Conservation (phyloP, 2,797 vertebrate species). For the Lepilemur septentrionalis region DNA sequence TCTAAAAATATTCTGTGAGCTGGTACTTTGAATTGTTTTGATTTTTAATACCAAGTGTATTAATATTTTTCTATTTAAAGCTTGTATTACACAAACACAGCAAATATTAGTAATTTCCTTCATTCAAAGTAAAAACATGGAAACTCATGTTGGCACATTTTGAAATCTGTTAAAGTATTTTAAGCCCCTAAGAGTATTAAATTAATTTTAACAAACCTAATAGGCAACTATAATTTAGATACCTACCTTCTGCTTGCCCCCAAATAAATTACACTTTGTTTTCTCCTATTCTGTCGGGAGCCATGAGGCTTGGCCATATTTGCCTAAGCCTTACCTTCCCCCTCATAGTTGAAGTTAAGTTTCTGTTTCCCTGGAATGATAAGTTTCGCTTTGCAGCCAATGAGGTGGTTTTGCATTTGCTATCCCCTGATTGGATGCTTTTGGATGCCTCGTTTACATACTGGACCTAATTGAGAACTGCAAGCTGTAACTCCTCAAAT, state of each 20-base stretch:
- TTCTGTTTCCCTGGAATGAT: too few species aligned
- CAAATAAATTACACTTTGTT: background rate
- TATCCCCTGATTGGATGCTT: too few species aligned
- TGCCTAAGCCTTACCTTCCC: too few species aligned
- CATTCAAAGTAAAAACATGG: conserved; percentile 32
- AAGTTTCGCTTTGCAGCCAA: too few species aligned
- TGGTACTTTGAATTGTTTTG: conserved; percentile 15
- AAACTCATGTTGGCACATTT: background rate
- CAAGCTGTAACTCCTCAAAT: too few species aligned
- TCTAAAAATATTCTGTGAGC: conserved; percentile 47
- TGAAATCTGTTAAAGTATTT: background rate
- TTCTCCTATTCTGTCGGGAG: too few species aligned
- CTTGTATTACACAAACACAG: background rate
- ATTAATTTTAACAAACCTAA: conserved; percentile 32
- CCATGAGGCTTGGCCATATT: too few species aligned
- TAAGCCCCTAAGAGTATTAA: conserved; percentile 7
- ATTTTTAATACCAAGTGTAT: conserved; percentile 40
- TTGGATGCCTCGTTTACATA: too few species aligned
- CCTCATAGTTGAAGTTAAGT: too few species aligned
- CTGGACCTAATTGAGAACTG: too few species aligned
- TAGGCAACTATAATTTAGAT: background rate
- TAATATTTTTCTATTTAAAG: conserved; percentile 6
- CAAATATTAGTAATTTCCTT: conserved; percentile 17
- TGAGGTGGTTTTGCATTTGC: too few species aligned
- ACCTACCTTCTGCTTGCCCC: background rate